These are phyloP conservation scores for Oncopeltus fasciatus DNA, from an alignment of 1,140 invertebrate genomes.

Conservation along the genomic window DNA sequence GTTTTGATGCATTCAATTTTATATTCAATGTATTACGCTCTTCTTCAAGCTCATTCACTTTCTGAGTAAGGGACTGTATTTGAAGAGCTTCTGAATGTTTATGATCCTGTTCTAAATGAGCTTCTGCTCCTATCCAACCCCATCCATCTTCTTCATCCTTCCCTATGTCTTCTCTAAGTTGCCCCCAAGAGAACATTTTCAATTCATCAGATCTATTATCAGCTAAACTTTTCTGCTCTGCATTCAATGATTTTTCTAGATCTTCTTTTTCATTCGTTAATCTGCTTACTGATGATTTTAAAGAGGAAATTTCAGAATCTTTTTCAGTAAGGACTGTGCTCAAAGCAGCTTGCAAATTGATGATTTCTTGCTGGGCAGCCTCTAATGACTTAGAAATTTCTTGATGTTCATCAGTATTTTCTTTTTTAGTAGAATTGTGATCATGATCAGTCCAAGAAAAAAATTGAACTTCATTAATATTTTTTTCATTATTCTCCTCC, in stretches of 20 bases:
- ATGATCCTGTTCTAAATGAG: conserved; percentile 30
- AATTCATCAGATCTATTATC: not conserved
- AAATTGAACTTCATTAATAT: not conserved
- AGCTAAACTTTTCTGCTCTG: not conserved
- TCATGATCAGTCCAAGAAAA: not conserved
- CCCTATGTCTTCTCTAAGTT: conserved; percentile 9
- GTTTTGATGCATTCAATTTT: conserved; percentile 42
- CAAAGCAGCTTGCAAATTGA: not conserved
- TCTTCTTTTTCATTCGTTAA: not conserved
- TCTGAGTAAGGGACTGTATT: conserved; percentile 30
- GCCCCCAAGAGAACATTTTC: conserved; percentile 23
- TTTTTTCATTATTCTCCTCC: not conserved
- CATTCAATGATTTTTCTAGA: not conserved
- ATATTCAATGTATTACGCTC: conserved; percentile 31
- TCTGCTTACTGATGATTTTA: not conserved
- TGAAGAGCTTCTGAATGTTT: conserved; percentile 18
- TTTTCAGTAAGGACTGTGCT: not conserved
- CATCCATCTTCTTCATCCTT: conserved; percentile 37
- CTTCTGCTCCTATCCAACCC: conserved; percentile 40
- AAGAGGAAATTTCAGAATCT: not conserved
- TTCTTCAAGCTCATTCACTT: conserved; percentile 34
- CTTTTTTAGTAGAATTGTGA: not conserved
- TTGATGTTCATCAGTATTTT: conserved; percentile 8
- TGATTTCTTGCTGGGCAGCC: not conserved
- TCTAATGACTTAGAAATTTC: not conserved